A percentile compares a stretch with the other conserved stretches of the same genome.
Conservation (phyloP, 2,888 invertebrate species). For the Philhelius pedissequus region DNA sequence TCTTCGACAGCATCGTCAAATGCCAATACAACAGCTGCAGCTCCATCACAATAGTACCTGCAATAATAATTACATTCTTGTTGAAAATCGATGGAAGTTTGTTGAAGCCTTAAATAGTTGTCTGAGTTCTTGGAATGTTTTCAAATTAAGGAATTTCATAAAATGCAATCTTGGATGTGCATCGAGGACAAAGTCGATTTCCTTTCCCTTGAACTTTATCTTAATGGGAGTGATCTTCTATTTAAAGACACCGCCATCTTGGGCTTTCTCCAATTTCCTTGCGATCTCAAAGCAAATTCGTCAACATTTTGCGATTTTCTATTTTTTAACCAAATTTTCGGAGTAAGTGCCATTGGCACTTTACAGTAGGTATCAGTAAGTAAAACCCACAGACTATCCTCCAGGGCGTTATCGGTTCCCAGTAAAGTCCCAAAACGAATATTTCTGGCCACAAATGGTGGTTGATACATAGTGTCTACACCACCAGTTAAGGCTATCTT, state of each 20-base stretch:
- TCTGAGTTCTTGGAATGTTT: slow-evolving; percentile 83
- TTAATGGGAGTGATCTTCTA: slow-evolving; percentile 93
- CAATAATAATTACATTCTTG: slow-evolving; percentile 95
- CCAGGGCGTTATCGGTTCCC: slow-evolving; percentile 87
- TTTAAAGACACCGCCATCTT: slow-evolving; percentile 93
- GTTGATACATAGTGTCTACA: slow-evolving; percentile 96
- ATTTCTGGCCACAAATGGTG: slow-evolving; percentile 91
- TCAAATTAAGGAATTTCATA: neutral
- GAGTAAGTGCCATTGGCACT: slow-evolving; percentile 97
- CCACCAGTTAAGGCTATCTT: slow-evolving; percentile 94
- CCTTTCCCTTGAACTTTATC: slow-evolving; percentile 90
- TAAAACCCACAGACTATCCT: slow-evolving; percentile 94
- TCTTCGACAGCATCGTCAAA: slow-evolving; percentile 92
- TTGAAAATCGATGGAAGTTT: slow-evolving; percentile 95
- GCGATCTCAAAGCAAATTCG: slow-evolving; percentile 90
- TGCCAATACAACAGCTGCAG: slow-evolving; percentile 93
- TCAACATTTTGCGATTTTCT: slow-evolving; percentile 89
- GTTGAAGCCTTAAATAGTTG: slow-evolving; percentile 89
- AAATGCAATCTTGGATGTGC: slow-evolving; percentile 87
- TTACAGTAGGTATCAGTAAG: slow-evolving; percentile 93
- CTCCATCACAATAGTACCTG: slow-evolving; percentile 98
- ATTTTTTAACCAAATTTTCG: slow-evolving; percentile 94
- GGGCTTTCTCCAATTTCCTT: slow-evolving; percentile 93
- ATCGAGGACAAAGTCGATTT: slow-evolving; percentile 88
- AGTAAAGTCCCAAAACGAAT: slow-evolving; percentile 93